These are phyloP conservation scores for Ceratosolen solmsi DNA, from an alignment of 1,140 invertebrate species.

Conservation along the genomic window DNA sequence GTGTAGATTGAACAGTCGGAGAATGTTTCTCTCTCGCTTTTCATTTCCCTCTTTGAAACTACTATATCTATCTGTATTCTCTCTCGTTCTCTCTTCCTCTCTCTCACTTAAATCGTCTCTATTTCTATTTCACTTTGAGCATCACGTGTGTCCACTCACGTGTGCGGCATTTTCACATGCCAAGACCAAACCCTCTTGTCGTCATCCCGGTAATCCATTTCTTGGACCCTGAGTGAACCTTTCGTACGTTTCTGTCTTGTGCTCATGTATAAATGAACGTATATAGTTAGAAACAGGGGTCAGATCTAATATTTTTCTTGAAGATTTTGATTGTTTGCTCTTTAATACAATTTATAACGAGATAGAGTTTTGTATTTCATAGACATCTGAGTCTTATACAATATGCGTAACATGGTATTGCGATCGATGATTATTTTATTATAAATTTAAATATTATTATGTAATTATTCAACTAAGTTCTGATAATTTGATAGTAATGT, in stretches of 20 bases:
- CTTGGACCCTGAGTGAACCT: constrained; percentile 30
- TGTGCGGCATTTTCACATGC: constrained; percentile 33
- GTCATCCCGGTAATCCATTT: constrained; percentile 43
- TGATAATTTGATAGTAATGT: too few relatives aligned
- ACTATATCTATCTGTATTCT: background rate
- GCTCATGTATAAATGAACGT: background rate
- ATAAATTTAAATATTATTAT: background rate
- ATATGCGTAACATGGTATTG: background rate
- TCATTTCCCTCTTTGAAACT: background rate
- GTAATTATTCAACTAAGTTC: background rate
- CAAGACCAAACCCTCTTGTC: constrained; percentile 14
- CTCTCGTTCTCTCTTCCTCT: background rate
- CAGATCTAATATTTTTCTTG: constrained; percentile 19
- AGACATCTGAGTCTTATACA: background rate
- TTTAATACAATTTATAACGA: constrained; percentile 30
- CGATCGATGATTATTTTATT: background rate
- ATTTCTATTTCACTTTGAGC: background rate
- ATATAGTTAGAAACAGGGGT: background rate
- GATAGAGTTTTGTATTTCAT: background rate
- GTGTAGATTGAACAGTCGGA: background rate
- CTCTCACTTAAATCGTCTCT: background rate
- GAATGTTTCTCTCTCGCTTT: background rate
- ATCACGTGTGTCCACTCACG: background rate
- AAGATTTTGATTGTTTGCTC: constrained; percentile 18
- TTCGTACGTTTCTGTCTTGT: background rate